phyloP scores from a whole-genome alignment of 2,888 invertebrate genomes.

The Caenorhabditis zanzibari region DNA sequence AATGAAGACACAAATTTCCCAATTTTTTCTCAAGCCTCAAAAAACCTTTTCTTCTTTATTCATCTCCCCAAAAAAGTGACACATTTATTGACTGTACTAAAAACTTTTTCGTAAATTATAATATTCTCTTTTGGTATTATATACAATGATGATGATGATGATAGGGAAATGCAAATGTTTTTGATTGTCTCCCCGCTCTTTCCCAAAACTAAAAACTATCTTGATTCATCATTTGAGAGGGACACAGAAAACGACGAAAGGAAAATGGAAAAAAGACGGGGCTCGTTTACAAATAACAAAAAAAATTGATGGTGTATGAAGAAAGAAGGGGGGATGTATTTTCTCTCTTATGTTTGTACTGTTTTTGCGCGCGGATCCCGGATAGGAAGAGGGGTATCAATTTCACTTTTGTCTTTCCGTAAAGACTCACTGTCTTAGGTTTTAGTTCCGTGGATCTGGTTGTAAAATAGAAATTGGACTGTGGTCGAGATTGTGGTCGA shows the following conservation, averaged over 20 bases:
- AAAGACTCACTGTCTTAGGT: background rate
- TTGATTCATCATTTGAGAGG: constrained; percentile 30
- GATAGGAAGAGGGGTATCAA: constrained; percentile 47
- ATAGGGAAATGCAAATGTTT: background rate
- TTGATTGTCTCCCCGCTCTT: constrained; percentile 14
- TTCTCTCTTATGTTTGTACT: constrained; percentile 49
- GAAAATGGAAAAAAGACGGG: background rate
- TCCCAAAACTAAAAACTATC: constrained; percentile 35
- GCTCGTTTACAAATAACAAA: constrained; percentile 16
- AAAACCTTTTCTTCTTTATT: no score
- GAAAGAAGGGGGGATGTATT: background rate
- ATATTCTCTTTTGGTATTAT: background rate
- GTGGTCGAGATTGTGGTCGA: no score
- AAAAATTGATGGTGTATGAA: no score
- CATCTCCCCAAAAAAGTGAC: constrained; percentile 16
- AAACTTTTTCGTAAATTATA: constrained; percentile 14
- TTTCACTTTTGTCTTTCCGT: constrained; percentile 54
- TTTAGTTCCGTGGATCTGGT: no score
- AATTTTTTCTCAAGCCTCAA: no score
- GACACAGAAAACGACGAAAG: constrained; percentile 5
- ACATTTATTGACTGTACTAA: constrained; percentile 63
- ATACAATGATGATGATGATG: background rate
- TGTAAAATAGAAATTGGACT: no score
- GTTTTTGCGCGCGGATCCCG: constrained; percentile 58
- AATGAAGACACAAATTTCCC: no score